Evolutionary conservation across 2,797 vertebrate species (phyloP).

Genomic region (Acanthurus tractus): DNA sequence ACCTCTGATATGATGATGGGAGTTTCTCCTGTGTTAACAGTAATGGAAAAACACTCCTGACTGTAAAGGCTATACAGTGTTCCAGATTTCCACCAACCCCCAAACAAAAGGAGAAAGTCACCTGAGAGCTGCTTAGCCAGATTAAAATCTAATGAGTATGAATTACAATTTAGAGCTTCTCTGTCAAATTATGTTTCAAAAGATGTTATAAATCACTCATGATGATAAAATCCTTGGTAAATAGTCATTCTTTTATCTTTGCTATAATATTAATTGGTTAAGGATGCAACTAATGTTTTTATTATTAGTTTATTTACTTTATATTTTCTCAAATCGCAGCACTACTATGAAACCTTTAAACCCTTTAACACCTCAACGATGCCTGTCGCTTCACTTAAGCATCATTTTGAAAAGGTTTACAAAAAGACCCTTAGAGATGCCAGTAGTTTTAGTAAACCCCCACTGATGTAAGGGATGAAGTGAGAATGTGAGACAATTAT

Average conservation of each 20-base stretch:
- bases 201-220: background rate
- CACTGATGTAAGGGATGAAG: constrained; percentile 1
- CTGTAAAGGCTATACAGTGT: background rate
- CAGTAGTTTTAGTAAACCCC: constrained; percentile 23
- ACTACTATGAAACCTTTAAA: constrained; percentile 6
- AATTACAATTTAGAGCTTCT: background rate
- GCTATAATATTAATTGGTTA: background rate
- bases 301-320: background rate
- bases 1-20: constrained; percentile 1
- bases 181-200: background rate
- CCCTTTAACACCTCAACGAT: background rate
- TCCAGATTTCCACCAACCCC: constrained; percentile 4
- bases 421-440: constrained; percentile 17
- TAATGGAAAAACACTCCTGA: constrained; percentile 1
- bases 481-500: constrained; percentile 39
- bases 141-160: constrained; percentile 3
- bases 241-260: background rate
- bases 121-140: background rate
- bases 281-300: background rate
- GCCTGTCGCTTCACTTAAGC: constrained; percentile 14
- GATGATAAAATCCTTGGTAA: background rate
- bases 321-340: background rate
- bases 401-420: background rate
- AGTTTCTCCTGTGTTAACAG: constrained; percentile 5
- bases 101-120: constrained; percentile 17